Evolutionary conservation across 2,113 vertebrate genomes (phyloP), one percentile per base, ranked within the genome.

Genomic region (Octodon degus): DNA sequence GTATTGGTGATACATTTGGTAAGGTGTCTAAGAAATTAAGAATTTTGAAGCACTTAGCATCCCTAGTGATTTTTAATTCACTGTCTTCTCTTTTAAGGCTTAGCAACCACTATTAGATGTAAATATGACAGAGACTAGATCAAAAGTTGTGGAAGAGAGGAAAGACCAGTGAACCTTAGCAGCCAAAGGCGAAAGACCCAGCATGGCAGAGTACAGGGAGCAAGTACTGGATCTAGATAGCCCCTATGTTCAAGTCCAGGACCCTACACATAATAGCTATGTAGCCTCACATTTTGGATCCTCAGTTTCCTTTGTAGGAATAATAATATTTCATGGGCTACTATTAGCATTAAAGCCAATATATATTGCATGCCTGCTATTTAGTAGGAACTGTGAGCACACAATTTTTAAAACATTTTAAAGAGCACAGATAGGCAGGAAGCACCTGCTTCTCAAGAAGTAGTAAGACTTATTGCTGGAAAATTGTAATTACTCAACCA

Each of bases 401-500:
- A 62, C 76, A 89, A 81, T 60, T 93, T 76, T 1, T 62, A 74
- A 72, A 88, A 65, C 53, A 16, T 55, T 12, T 53, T 34, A 50
- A 76, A 53, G 67, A 13, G 16, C 12, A 87, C 55, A 82, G 90
- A 79, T 89, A 86, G 79, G 63, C 87, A 95, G 96, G 97, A 95
- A 97, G 62, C 93, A 97, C 93, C 96, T 96, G 96, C 85, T 96
- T 97, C 40, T 96, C 80, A 32, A n/a, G 93, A 76, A 50, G 91
- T 70, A 72, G 11, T 94, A 63, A 77, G 55, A 83, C 62, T 94
- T 68, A 86, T 79, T 93, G 89, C 93, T 86, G 34, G 85, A 74
- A 92, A 90, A 72, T 90, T 92, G 94, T 94, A 89, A 95, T 96
- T 89, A 81, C 85, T 93, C 55, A 43, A 40, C 83, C 53, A 55